Base-by-base conservation (phyloP, 2,888 invertebrate species). In the Trissoscelio sp. region DNA sequence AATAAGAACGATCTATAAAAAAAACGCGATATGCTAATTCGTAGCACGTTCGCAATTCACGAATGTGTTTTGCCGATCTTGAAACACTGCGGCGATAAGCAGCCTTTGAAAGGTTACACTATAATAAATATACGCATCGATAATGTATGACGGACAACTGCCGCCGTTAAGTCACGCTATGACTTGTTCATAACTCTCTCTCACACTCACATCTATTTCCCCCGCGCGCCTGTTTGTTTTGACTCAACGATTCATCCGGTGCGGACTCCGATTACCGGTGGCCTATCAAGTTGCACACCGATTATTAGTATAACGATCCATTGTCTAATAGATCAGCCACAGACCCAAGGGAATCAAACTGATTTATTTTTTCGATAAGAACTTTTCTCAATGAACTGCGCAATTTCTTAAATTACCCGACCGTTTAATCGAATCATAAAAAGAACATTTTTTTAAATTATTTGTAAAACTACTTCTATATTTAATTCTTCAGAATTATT, bases 291-390 rank as follows among this genome's bases (percentile, higher is more conserved):
- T 79, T 81, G 79, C 83, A 62, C 24, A 57, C 73, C 85, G 85
- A 88, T 88, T 88, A 87, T 89, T 89, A 88, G 86, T 86, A 86
- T 88, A 90, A 90, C 89, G 89, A 84, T 86, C 86, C 88, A 88
- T 89, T 90, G 89, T 89, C 87, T 87, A 87, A 85, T 85, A 84
- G 69, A 60, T n/a, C 37, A 70, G 57, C 18, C 57, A 51, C 62
- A 11, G 60, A 42, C 57, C 46, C 53, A 67, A 75, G 37, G 20
- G 39, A 70, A 72, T 77, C 46, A 24, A 51, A 67, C 79, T 74
- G 67, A 82, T 70, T 69, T 34, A 72, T 62, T 75, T 60, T 69
- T 62, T 69, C 22, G 79, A 79, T 79, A 79, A 66, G 12, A 37
- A 48, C 37, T 66, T 66, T 72, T 66, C 44, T 66, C 66, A 53